A percentile compares a stretch with the other conserved stretches of the same genome.
Evolutionary conservation across 2,797 vertebrate genomes (phyloP).

Genomic region (Amblyraja radiata): DNA sequence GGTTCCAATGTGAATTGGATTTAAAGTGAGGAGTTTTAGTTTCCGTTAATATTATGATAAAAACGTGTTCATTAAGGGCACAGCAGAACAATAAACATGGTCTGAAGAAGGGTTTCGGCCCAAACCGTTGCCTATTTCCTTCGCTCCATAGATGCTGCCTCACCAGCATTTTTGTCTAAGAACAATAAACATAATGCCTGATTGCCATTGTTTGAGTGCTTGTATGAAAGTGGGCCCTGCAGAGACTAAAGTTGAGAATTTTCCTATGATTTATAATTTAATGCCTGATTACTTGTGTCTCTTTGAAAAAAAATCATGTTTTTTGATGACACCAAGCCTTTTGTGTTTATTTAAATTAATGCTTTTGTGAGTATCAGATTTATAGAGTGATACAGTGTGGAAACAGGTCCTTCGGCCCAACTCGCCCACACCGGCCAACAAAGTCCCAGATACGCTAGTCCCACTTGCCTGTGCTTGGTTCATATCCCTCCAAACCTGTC

Average conservation of each 20-base stretch:
- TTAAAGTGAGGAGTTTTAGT: background rate
- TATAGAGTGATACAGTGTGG: too few species aligned
- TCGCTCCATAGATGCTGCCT: too few species aligned
- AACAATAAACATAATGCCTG: background rate
- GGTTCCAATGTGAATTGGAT: background rate
- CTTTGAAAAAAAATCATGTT: background rate
- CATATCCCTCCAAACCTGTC: too few species aligned
- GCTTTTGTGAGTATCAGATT: background rate
- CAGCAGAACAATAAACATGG: background rate
- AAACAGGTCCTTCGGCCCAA: too few species aligned
- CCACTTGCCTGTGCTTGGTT: too few species aligned
- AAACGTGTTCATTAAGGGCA: background rate
- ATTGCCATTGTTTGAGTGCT: background rate
- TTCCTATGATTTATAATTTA: background rate
- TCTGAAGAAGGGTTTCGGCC: too few species aligned
- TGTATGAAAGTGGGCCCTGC: background rate
- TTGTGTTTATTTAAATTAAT: background rate
- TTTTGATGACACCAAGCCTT: background rate
- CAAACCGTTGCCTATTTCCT: too few species aligned
- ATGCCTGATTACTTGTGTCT: background rate
- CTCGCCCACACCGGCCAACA: too few species aligned
- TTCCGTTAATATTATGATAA: background rate
- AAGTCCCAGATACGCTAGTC: too few species aligned
- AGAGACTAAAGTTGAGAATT: background rate
- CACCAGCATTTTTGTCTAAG: too few species aligned